Conservation (phyloP, 1,140 invertebrate species). For the Rhagoletis zephyria region DNA sequence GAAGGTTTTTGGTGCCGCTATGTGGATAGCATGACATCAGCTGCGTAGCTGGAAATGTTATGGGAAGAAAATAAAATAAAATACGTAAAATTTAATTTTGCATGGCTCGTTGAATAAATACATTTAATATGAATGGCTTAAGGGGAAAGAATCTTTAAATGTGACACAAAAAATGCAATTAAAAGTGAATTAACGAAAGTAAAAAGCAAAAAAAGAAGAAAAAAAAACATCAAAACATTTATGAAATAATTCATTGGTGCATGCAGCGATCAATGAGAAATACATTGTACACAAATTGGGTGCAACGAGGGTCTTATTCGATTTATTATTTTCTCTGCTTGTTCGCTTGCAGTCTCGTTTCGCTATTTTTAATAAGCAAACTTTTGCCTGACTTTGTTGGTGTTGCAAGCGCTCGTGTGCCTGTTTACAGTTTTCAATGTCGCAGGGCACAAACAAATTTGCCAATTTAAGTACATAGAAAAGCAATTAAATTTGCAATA, state of each 20-base stretch:
- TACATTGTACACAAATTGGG: not conserved
- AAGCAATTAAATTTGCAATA: conserved; percentile 45
- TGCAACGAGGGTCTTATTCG: not conserved
- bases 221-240: not conserved
- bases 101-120: not conserved
- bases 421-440: not conserved
- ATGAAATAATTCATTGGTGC: not conserved
- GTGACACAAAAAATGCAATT: too few relatives aligned
- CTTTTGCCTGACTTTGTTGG: not conserved
- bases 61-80: not conserved
- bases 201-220: not conserved
- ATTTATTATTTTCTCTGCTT: not conserved
- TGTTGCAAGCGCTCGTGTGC: not conserved
- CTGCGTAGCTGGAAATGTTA: not conserved
- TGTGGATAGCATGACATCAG: conserved; percentile 33
- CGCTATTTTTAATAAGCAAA: not conserved
- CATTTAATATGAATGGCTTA: too few relatives aligned
- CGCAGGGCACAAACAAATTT: not conserved
- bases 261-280: not conserved
- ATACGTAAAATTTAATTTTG: not conserved
- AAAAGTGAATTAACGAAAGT: not conserved
- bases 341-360: not conserved
- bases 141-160: too few relatives aligned
- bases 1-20: not conserved
- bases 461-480: not conserved